Base-by-base conservation (phyloP, 1,140 invertebrate species). In the Chironomus striatipennis region DNA sequence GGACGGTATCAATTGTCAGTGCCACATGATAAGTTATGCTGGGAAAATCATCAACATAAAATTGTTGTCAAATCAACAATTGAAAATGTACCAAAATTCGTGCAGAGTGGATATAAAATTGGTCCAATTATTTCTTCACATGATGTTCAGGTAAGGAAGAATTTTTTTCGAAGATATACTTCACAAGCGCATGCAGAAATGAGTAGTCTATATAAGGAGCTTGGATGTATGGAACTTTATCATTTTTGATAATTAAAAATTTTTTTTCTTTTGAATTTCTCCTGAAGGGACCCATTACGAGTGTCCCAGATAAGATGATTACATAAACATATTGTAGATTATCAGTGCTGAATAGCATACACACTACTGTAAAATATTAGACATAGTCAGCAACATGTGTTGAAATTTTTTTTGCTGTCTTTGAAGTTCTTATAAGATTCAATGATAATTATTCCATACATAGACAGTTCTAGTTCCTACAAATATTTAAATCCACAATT, bases 1-100 rank as follows among this genome's bases (percentile, higher is more conserved):
- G 96, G 94, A 20, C 88, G 89, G 64, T 97, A 96, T 78, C 87
- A 91, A 83, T 81, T 94, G 0, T 86, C 86, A 0, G 86, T 94
- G 70, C 83, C 86, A 17, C 84, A 83, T 3, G 80, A 81, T 74
- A 87, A 87, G 74, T 89, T 92, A 75, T 95, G 93, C 79, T 97
- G 93, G 90, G 84, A 88, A 72, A 86, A 85, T 74, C 81, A 87
- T 0, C 86, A 85, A 21, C 86, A 90, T 70, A 85, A 85, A 42
- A 83, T 94, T 6, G 85, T 86, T 42, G 86, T 96, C 4, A 88
- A 87, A 7, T 86, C 88, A 15, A 87, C 88, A 73, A 85, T 86
- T 75, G 87, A 90, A 15, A 82, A 85, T 72, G 87, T 90, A n/a
- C 87, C 92, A 0, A 80, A 86, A 0, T 94, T 97, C 78, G 80